A percentile compares a stretch with the other conserved stretches of the same genome.
These are phyloP conservation scores for Tragelaphus buxtoni DNA, from an alignment of 2,113 vertebrate genomes.

Conservation along the genomic window DNA sequence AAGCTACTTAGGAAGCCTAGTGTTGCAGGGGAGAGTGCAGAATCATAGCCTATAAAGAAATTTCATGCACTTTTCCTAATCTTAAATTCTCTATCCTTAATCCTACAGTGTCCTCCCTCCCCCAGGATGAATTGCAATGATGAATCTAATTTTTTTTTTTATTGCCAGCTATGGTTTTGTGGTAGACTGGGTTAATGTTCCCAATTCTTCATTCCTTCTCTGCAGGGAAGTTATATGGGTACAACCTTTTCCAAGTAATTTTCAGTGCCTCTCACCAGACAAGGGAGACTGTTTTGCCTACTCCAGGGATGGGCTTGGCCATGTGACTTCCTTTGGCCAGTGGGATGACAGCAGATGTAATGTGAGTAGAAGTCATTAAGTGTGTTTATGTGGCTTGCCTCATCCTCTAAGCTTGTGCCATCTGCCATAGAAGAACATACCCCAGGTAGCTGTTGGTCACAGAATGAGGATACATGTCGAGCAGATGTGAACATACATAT, in stretches of 20 bases:
- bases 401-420: background rate
- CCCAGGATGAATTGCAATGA: background rate
- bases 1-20: background rate
- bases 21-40: background rate
- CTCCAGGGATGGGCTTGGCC: background rate
- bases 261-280: background rate
- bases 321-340: background rate
- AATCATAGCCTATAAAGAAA: background rate
- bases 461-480: slow-evolving; percentile 4
- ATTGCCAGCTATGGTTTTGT: background rate
- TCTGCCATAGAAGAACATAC: background rate
- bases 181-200: background rate
- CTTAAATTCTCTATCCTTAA: background rate
- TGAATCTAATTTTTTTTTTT: background rate
- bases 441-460: background rate
- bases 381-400: background rate
- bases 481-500: background rate
- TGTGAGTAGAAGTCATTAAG: background rate
- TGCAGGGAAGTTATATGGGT: background rate
- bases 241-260: background rate
- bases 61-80: background rate
- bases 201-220: background rate
- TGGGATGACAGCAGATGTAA: background rate
- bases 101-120: background rate
- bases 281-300: background rate